Evolutionary conservation across 2,888 invertebrate genomes (phyloP).

Genomic region (Epinotia bilunana): DNA sequence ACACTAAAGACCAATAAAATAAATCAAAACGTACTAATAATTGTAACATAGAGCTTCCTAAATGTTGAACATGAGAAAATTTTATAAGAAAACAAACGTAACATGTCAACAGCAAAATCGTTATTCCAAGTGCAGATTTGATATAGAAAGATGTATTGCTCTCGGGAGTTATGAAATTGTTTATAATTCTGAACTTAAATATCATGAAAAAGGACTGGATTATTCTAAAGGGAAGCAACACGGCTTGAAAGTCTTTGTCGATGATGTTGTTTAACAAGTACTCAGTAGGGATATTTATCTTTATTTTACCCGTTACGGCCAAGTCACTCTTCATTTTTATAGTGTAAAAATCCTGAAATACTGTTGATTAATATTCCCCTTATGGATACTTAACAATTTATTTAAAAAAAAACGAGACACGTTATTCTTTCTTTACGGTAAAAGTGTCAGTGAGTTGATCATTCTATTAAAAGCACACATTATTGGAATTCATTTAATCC

Average conservation of each 20-base stretch:
- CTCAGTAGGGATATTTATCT: not conserved
- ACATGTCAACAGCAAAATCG: not conserved
- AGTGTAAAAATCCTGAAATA: no score
- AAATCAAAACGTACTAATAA: constrained; percentile 1
- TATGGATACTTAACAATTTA: no score
- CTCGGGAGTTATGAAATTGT: constrained; percentile 10
- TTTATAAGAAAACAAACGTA: not conserved
- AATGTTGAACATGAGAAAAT: no score
- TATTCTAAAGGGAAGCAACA: constrained; percentile 2
- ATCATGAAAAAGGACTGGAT: not conserved
- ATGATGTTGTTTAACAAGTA: constrained; percentile 5
- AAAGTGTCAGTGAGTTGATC: no score
- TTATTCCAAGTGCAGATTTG: not conserved
- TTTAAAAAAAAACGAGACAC: no score
- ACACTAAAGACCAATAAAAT: not conserved
- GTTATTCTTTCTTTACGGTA: no score
- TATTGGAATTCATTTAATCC: no score
- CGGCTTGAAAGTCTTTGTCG: constrained; percentile 4
- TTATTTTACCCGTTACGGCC: no score
- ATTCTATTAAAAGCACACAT: no score
- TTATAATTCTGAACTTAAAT: not conserved
- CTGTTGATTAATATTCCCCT: no score
- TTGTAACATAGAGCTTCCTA: not conserved
- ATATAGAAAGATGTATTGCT: not conserved
- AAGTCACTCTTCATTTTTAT: no score